Percentiles rank a stretch among this genome's conserved stretches.
These are phyloP conservation scores for Apogon hyalosoma DNA, from an alignment of 2,797 vertebrate genomes.

Conservation along the genomic window DNA sequence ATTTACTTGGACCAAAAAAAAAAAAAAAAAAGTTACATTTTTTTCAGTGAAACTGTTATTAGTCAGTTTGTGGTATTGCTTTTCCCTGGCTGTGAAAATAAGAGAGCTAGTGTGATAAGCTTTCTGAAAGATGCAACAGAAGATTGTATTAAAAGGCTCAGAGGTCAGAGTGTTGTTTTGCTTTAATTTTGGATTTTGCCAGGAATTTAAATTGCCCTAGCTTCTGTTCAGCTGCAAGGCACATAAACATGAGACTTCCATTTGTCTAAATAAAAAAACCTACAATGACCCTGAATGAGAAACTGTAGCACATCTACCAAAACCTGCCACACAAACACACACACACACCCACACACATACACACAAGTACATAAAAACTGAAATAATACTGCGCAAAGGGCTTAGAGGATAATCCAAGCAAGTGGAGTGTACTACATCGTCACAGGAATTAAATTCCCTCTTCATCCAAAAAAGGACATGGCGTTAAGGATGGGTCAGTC, in stretches of 20 bases:
- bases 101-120: slow-evolving; percentile 48
- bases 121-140: slow-evolving; percentile 41
- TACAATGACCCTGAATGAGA: slow-evolving; percentile 47
- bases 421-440: slow-evolving; percentile 78
- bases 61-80: slow-evolving; percentile 5
- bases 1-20: slow-evolving; percentile 5
- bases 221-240: slow-evolving; percentile 28
- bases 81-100: slow-evolving; percentile 5
- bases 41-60: slow-evolving; percentile 16
- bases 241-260: slow-evolving; percentile 55
- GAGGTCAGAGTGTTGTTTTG: slow-evolving; percentile 62
- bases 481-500: slow-evolving; percentile 59
- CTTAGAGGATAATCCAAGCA: slow-evolving; percentile 83
- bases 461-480: slow-evolving; percentile 72
- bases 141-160: slow-evolving; percentile 50
- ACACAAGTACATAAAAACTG: slow-evolving; percentile 65
- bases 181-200: slow-evolving; percentile 67
- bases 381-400: slow-evolving; percentile 81
- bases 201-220: slow-evolving; percentile 57
- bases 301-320: slow-evolving; percentile 35
- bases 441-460: slow-evolving; percentile 81
- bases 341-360: slow-evolving; percentile 16
- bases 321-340: slow-evolving; percentile 22
- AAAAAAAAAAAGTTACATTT: neutral
- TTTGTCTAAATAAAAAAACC: slow-evolving; percentile 62